phyloP scores from a whole-genome alignment of 2,113 vertebrate species.

The Nipponia nippon region DNA sequence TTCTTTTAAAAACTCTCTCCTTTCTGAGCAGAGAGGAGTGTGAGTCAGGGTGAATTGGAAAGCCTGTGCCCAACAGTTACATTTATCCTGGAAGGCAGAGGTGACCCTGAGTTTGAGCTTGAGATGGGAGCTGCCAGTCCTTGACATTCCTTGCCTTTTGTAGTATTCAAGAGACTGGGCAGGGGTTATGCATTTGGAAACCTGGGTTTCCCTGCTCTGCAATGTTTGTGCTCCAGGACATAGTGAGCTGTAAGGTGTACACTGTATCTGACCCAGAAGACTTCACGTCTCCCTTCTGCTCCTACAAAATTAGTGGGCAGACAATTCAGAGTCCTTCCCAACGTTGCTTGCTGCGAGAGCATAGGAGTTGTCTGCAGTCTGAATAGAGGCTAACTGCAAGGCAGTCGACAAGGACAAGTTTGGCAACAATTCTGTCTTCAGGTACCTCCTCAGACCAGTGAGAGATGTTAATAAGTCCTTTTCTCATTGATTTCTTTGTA shows the following conservation, averaged over 20 bases:
- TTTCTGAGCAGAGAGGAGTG: not conserved
- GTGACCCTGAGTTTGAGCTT: not conserved
- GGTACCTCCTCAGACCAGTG: not conserved
- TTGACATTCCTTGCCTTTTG: not conserved
- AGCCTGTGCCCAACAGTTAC: not conserved
- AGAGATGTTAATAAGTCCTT: not conserved
- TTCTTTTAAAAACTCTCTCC: not conserved
- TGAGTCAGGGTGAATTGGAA: not conserved
- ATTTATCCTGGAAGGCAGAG: not conserved
- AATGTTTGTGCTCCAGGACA: not conserved
- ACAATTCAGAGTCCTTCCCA: not conserved
- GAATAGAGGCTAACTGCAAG: not conserved
- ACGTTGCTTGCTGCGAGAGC: rapidly evolving
- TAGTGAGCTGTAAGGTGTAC: not conserved
- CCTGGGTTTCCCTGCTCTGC: not conserved
- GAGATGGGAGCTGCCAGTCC: not conserved
- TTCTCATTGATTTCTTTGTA: not conserved
- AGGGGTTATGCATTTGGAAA: not conserved
- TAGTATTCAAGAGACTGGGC: not conserved
- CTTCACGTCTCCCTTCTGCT: not conserved
- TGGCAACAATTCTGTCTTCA: not conserved
- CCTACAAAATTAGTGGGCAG: not conserved
- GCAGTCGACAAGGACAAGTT: rapidly evolving
- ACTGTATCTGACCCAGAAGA: not conserved
- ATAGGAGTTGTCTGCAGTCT: not conserved